Conservation (phyloP, 2,113 vertebrate species). For the Gymnorhina tibicen region DNA sequence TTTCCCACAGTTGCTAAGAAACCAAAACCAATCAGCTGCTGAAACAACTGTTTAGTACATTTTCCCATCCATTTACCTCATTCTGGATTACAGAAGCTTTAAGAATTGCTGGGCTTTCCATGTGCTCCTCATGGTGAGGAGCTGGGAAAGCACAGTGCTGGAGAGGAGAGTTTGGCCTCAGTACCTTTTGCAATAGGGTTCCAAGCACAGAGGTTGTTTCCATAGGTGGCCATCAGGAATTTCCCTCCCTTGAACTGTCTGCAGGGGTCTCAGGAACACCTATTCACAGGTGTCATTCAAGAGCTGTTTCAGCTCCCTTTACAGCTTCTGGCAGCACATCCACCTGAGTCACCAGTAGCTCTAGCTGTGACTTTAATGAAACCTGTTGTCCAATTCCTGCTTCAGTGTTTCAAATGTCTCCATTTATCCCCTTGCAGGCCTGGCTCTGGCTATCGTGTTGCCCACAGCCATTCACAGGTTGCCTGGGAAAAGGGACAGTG, state of each 20-base stretch:
- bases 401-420: neutral
- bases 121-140: neutral
- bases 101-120: neutral
- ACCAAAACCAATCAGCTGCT: neutral
- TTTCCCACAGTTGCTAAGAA: constrained; percentile 55
- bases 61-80: neutral
- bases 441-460: neutral
- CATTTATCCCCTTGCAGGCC: neutral
- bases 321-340: fast-evolving
- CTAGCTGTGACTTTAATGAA: neutral
- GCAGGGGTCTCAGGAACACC: neutral
- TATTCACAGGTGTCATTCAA: neutral
- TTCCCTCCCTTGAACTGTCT: neutral
- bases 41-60: neutral
- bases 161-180: neutral
- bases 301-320: neutral
- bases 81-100: neutral
- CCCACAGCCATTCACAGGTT: neutral
- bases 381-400: neutral
- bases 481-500: neutral
- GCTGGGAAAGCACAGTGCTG: neutral
- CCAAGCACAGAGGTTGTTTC: neutral
- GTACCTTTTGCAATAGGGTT: neutral
- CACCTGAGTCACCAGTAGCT: neutral
- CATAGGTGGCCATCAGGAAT: neutral